Percentiles rank a stretch among this genome's conserved stretches.
These are phyloP conservation scores for Ophraella communa DNA, from an alignment of 2,888 invertebrate species.

Conservation along the genomic window DNA sequence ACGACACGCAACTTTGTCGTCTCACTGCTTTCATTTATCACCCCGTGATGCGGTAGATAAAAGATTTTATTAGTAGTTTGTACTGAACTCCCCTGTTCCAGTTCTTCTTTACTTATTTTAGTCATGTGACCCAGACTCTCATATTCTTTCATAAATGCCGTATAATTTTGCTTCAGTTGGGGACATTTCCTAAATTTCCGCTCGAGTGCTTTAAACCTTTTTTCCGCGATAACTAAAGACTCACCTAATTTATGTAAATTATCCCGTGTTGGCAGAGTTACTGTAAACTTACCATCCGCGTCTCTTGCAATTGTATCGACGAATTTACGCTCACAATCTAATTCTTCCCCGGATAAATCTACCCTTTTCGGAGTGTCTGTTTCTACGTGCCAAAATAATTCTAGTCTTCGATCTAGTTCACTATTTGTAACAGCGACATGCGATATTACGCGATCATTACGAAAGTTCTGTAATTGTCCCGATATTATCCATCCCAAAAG, in stretches of 20 bases:
- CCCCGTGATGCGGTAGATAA: constrained; percentile 35
- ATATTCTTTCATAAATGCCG: constrained; percentile 5
- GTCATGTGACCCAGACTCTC: constrained; percentile 40
- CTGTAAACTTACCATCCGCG: background rate
- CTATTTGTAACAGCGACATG: no score
- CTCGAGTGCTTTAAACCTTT: constrained; percentile 28
- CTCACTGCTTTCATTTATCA: constrained; percentile 25
- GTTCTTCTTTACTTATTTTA: constrained; percentile 1
- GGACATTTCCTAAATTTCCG: constrained; percentile 19
- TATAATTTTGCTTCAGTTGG: constrained; percentile 2
- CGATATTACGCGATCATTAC: no score
- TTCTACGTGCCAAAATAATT: background rate
- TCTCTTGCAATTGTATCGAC: background rate
- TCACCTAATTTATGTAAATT: background rate
- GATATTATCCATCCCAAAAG: no score
- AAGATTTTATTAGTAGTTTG: background rate
- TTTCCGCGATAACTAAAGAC: constrained; percentile 5
- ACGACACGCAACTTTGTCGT: constrained; percentile 35
- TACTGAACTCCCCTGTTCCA: background rate
- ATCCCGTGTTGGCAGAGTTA: background rate
- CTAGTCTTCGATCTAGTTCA: background rate
- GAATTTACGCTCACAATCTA: background rate
- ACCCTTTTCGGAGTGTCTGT: no score
- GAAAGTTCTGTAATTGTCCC: no score
- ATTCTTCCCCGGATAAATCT: background rate